Conservation (phyloP, 2,888 invertebrate genomes). For the Drosophila subquinaria region DNA sequence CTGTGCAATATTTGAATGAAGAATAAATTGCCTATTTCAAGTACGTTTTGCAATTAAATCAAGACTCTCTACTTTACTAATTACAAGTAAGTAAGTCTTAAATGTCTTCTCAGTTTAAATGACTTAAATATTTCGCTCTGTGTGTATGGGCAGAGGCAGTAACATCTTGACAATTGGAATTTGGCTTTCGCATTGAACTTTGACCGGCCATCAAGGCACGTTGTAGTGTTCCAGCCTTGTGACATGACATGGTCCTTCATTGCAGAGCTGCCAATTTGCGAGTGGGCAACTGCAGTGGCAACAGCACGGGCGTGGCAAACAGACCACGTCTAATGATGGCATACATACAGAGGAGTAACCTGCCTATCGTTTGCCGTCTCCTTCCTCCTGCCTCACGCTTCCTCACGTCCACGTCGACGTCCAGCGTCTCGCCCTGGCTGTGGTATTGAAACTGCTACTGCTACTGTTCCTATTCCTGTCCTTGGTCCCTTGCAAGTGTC, state of each 20-base stretch:
- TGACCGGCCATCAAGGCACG: constrained; percentile 63
- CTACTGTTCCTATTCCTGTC: constrained; percentile 30
- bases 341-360: constrained; percentile 63
- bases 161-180: constrained; percentile 76
- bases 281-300: constrained; percentile 34
- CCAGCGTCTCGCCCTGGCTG: constrained; percentile 29
- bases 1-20: too few relatives aligned
- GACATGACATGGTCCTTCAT: constrained; percentile 71
- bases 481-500: constrained; percentile 74
- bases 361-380: constrained; percentile 22
- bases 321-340: constrained; percentile 79
- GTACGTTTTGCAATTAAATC: too few relatives aligned
- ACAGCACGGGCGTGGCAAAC: constrained; percentile 75
- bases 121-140: background rate
- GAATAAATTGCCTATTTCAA: too few relatives aligned
- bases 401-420: constrained; percentile 44
- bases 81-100: background rate
- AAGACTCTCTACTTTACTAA: background rate
- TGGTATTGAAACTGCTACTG: constrained; percentile 7
- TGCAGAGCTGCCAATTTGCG: constrained; percentile 77
- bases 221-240: constrained; percentile 45
- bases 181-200: constrained; percentile 76
- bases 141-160: background rate
- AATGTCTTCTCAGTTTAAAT: background rate
- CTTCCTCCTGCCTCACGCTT: constrained; percentile 19